Conservation (phyloP, 2,888 invertebrate genomes). For the Noctua janthe region DNA sequence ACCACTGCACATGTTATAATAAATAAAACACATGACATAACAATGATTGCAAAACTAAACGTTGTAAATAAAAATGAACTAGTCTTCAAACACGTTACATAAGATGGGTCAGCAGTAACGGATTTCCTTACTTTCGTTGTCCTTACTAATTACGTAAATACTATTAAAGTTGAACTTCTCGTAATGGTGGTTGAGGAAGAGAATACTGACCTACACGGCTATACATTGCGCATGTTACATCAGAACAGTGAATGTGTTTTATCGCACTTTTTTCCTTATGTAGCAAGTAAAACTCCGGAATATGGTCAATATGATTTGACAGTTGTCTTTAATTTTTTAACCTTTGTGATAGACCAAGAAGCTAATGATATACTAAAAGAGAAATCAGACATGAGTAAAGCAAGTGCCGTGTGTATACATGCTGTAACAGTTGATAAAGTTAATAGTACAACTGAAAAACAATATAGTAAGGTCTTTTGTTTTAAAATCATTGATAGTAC, state of each 20-base stretch:
- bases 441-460: conserved; percentile 4
- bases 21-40: conserved; percentile 64
- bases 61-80: conserved; percentile 66
- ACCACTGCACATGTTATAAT: conserved; percentile 47
- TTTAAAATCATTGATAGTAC: conserved; percentile 20
- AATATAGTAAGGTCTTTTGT: conserved; percentile 31
- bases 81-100: conserved; percentile 68
- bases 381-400: neutral
- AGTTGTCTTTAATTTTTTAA: neutral
- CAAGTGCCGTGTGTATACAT: neutral
- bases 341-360: neutral
- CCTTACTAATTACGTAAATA: conserved; percentile 63
- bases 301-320: neutral
- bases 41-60: conserved; percentile 68
- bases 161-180: conserved; percentile 54
- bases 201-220: conserved; percentile 44
- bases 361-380: too few species aligned
- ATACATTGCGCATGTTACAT: conserved; percentile 43
- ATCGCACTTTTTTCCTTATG: conserved; percentile 49
- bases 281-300: conserved; percentile 1
- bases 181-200: conserved; percentile 44
- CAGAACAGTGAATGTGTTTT: conserved; percentile 25
- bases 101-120: conserved; percentile 76
- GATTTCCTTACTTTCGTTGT: conserved; percentile 79
- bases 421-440: neutral